phyloP scores from a whole-genome alignment of 2,888 invertebrate species.

The Meloe dianella region DNA sequence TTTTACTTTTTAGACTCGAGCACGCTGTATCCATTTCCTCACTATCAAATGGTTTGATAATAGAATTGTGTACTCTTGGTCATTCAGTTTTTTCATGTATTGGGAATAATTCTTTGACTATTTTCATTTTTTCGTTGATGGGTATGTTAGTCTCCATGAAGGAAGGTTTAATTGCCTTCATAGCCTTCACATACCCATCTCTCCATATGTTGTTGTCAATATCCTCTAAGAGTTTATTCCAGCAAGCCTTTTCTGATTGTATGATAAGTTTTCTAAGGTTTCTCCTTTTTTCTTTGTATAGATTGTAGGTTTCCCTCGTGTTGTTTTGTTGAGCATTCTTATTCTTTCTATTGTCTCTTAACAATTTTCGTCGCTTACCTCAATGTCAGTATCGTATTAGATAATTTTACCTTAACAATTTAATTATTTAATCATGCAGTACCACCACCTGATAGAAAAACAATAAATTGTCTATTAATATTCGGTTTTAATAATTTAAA shows the following conservation, averaged over 20 bases:
- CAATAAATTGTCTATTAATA: no score
- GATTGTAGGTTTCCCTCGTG: not conserved
- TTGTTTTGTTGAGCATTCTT: no score
- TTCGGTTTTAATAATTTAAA: no score
- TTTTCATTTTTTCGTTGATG: not conserved
- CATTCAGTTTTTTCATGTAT: not conserved
- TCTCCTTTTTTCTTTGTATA: slow-evolving; percentile 7
- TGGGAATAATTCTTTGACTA: no score
- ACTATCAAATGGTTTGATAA: not conserved
- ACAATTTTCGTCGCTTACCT: no score
- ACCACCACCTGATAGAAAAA: no score
- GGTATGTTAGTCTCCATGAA: not conserved
- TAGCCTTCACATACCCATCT: slow-evolving; percentile 19
- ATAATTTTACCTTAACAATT: no score
- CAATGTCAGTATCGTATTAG: no score
- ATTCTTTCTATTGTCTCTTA: no score
- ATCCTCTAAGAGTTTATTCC: slow-evolving; percentile 18
- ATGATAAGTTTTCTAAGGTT: slow-evolving; percentile 16
- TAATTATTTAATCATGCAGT: no score
- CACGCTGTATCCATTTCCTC: not conserved
- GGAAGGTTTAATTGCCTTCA: not conserved
- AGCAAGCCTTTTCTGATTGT: slow-evolving; percentile 13
- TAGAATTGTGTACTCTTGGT: not conserved
- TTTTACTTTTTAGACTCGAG: not conserved
- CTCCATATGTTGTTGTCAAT: slow-evolving; percentile 25